Percentiles rank a stretch among this genome's conserved stretches.
Evolutionary conservation across 2,113 vertebrate genomes (phyloP).

Genomic region (Hystrix cristata): DNA sequence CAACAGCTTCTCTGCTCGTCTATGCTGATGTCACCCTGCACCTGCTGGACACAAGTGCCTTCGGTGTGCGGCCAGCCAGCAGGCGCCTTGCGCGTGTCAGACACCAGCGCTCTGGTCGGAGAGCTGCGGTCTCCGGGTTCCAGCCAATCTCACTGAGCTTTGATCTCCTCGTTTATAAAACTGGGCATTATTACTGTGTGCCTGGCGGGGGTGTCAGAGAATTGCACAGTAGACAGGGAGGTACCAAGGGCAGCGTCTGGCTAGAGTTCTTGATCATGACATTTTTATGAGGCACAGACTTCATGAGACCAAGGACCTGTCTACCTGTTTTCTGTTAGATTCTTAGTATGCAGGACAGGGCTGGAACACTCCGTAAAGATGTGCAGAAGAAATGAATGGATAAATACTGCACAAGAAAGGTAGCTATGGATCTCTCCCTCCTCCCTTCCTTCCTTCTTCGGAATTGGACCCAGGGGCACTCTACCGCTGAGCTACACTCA

Average conservation of each 20-base stretch:
- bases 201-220: not conserved
- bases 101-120: not conserved
- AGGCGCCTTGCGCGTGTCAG: not conserved
- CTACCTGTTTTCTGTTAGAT: not conserved
- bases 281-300: not conserved
- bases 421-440: not conserved
- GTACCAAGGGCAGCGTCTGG: not conserved
- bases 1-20: not conserved
- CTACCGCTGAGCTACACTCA: not conserved
- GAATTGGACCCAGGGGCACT: not conserved
- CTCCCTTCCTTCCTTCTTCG: not conserved
- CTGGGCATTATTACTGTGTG: not conserved
- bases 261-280: not conserved
- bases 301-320: not conserved
- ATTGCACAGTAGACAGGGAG: not conserved
- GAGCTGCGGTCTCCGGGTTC: not conserved
- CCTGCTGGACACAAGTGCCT: not conserved
- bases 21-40: not conserved
- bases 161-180: not conserved
- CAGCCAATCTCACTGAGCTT: not conserved
- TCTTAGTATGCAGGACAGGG: not conserved
- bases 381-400: not conserved
- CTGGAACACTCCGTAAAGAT: not conserved
- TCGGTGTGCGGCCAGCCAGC: not conserved
- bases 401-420: not conserved